These are phyloP conservation scores for Calonectris borealis DNA, from an alignment of 2,113 vertebrate genomes.

Conservation along the genomic window DNA sequence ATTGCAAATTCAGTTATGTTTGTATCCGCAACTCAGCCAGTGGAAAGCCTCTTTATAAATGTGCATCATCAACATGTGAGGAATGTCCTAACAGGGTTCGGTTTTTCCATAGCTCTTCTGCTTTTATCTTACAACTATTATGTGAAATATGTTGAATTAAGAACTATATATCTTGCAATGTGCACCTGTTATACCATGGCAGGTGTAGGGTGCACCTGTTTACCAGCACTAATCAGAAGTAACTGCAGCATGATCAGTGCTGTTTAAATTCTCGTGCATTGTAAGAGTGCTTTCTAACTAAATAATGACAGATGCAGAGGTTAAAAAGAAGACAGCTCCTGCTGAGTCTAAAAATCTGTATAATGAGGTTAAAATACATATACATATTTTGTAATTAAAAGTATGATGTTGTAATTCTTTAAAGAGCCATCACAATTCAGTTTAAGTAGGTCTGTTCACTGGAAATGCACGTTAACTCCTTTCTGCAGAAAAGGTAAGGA, in stretches of 20 bases:
- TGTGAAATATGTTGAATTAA: neutral
- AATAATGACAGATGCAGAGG: neutral
- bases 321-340: neutral
- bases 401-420: neutral
- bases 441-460: neutral
- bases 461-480: neutral
- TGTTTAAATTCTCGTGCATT: neutral
- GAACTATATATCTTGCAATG: neutral
- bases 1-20: neutral
- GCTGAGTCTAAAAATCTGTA: neutral
- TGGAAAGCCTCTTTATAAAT: neutral
- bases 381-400: neutral
- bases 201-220: neutral
- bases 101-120: neutral
- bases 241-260: neutral
- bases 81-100: neutral
- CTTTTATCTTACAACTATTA: neutral
- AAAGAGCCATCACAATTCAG: neutral
- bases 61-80: neutral
- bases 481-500: neutral
- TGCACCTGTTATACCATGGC: neutral
- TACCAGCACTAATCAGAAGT: neutral
- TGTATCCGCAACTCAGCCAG: neutral
- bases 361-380: neutral
- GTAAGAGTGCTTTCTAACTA: neutral